Conservation (phyloP, 2,888 invertebrate species). For the Oligia fasciuncula region DNA sequence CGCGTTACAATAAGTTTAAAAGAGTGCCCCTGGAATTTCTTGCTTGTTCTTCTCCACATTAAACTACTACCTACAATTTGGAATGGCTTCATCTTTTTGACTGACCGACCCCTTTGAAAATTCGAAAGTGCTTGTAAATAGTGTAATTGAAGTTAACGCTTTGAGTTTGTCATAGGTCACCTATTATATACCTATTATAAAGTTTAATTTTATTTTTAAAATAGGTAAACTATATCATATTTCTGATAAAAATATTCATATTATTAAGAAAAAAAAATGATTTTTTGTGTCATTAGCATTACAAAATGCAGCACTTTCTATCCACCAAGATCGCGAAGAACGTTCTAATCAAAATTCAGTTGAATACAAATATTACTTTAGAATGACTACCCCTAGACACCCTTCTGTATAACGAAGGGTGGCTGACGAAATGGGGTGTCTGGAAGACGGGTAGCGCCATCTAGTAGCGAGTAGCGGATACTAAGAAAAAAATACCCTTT, state of each 20-base stretch:
- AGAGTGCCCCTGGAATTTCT: background rate
- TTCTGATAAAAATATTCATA: background rate
- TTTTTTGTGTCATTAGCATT: background rate
- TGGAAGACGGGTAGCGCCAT: conserved; percentile 43
- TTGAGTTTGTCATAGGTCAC: too few species aligned
- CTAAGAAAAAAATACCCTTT: background rate
- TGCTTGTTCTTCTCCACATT: background rate
- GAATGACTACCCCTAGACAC: conserved; percentile 16
- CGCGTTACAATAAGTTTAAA: background rate
- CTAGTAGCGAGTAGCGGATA: conserved; percentile 52
- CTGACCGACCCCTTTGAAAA: background rate
- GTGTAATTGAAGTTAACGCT: background rate
- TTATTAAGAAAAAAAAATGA: background rate
- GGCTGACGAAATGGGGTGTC: background rate
- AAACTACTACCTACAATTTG: background rate
- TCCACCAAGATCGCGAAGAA: background rate
- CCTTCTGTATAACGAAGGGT: conserved; percentile 18
- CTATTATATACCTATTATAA: too few species aligned
- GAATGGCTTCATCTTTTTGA: background rate
- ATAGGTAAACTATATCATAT: background rate
- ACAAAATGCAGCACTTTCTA: background rate
- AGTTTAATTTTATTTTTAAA: background rate
- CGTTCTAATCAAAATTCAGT: background rate
- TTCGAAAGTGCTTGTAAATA: background rate
- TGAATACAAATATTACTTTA: background rate